phyloP scores from a whole-genome alignment of 2,797 vertebrate species.

The Xiphophorus birchmanni region DNA sequence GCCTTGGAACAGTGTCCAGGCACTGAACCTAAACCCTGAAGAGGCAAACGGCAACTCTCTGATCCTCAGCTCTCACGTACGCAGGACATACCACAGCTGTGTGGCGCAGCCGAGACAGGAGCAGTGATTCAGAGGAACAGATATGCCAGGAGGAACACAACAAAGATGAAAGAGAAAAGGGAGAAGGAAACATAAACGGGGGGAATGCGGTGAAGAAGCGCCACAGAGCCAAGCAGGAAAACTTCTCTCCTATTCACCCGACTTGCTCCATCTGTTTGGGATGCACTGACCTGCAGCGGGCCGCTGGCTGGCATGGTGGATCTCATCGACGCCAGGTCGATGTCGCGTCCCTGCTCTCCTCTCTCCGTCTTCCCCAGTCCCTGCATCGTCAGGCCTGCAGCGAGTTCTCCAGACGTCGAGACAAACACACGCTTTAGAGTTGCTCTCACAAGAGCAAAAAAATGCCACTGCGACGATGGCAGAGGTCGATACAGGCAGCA shows the following conservation, averaged over 20 bases:
- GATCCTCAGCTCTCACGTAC: slow-evolving; percentile 72
- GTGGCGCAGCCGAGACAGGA: slow-evolving; percentile 65
- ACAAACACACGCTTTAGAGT: slow-evolving; percentile 26
- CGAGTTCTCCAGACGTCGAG: slow-evolving; percentile 11
- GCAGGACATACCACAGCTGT: slow-evolving; percentile 76
- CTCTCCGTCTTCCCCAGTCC: slow-evolving; percentile 74
- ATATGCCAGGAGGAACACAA: slow-evolving; percentile 29
- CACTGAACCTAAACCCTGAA: slow-evolving; percentile 22
- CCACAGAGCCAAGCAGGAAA: background rate
- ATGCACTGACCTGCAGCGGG: slow-evolving; percentile 76
- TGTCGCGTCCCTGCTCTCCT: slow-evolving; percentile 74
- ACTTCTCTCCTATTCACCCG: background rate
- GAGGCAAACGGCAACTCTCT: slow-evolving; percentile 49
- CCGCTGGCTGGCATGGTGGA: slow-evolving; percentile 79
- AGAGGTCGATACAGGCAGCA: slow-evolving; percentile 58
- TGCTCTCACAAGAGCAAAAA: slow-evolving; percentile 40
- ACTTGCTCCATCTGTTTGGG: background rate
- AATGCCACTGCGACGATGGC: slow-evolving; percentile 65
- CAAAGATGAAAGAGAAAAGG: slow-evolving; percentile 34
- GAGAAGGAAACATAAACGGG: slow-evolving; percentile 16
- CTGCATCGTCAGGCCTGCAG: slow-evolving; percentile 61
- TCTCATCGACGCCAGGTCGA: slow-evolving; percentile 76
- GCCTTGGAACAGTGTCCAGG: slow-evolving; percentile 56
- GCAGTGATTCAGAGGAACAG: slow-evolving; percentile 37
- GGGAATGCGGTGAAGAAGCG: background rate